Evolutionary conservation across 2,797 vertebrate species (phyloP).

Genomic region (Platyrinchus mystaceus): DNA sequence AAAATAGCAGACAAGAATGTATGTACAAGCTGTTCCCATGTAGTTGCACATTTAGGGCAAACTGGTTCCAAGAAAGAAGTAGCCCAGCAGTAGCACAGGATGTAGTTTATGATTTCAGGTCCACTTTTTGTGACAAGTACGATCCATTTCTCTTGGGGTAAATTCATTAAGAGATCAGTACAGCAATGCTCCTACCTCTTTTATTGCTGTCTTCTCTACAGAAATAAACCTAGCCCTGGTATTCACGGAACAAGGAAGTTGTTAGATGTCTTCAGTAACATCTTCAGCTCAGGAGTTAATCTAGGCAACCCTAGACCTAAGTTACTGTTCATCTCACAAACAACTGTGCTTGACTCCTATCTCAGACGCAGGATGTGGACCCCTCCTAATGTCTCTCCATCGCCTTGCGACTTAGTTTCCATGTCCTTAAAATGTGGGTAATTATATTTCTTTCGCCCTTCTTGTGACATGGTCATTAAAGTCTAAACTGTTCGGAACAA

Average conservation of each 20-base stretch:
- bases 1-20: background rate
- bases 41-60: background rate
- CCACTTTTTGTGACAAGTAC: background rate
- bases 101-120: background rate
- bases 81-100: background rate
- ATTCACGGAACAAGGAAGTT: background rate
- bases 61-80: background rate
- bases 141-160: background rate
- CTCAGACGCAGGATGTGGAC: background rate
- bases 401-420: background rate
- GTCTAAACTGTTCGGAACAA: slow-evolving; percentile 5
- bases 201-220: background rate
- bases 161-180: background rate
- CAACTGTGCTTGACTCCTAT: background rate
- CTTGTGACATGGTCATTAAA: background rate
- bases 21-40: background rate
- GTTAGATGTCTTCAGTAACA: background rate
- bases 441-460: background rate
- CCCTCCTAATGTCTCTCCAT: background rate
- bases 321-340: background rate
- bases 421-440: background rate
- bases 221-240: background rate
- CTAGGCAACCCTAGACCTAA: background rate
- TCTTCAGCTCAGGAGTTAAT: background rate
- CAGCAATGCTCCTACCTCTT: background rate